Evolutionary conservation across 2,888 invertebrate genomes (phyloP).

Genomic region (Chrysomela aeneicollis): DNA sequence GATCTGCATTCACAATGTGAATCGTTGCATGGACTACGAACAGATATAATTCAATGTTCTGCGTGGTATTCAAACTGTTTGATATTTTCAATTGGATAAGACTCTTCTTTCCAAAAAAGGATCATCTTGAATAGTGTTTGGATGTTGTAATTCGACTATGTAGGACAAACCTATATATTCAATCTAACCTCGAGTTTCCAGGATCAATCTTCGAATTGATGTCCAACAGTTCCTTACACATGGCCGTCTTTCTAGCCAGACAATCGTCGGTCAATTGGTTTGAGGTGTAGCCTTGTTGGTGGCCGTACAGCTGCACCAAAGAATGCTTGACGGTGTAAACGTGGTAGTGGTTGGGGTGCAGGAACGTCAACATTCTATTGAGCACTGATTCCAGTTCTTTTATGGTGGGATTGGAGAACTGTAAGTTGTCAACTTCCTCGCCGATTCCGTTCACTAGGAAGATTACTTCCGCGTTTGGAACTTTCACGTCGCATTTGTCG

Average conservation of each 20-base stretch:
- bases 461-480: slow-evolving; percentile 70
- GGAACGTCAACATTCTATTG: slow-evolving; percentile 74
- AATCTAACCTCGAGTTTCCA: slow-evolving; percentile 68
- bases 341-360: slow-evolving; percentile 87
- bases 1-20: no score
- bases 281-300: slow-evolving; percentile 68
- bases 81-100: no score
- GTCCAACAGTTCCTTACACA: slow-evolving; percentile 72
- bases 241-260: slow-evolving; percentile 70
- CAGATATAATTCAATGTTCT: no score
- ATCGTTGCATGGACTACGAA: no score
- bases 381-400: slow-evolving; percentile 71
- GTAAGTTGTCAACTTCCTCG: slow-evolving; percentile 76
- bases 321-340: slow-evolving; percentile 84
- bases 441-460: slow-evolving; percentile 76
- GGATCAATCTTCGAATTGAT: slow-evolving; percentile 75
- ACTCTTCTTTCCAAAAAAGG: no score
- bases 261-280: slow-evolving; percentile 67
- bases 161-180: no score
- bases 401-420: slow-evolving; percentile 69
- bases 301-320: slow-evolving; percentile 80
- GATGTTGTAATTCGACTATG: no score
- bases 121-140: no score
- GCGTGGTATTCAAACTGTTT: no score
- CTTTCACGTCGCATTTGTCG: slow-evolving; percentile 71